Evolutionary conservation across 2,113 vertebrate genomes (phyloP), one percentile per base, ranked within the genome.

Genomic region (Candoia aspera): DNA sequence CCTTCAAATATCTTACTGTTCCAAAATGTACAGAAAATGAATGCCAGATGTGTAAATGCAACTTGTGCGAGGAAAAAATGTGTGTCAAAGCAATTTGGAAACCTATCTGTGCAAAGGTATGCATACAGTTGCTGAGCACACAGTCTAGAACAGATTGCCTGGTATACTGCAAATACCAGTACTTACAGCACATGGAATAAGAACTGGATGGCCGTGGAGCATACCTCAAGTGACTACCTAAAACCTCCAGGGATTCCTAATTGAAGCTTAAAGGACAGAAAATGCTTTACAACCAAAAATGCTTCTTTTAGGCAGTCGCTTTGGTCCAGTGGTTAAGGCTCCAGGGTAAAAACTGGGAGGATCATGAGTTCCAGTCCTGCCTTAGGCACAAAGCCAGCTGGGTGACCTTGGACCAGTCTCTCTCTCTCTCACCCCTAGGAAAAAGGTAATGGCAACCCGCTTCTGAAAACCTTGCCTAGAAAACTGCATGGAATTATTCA

Each of bases 31-130:
- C 24, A 15, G 21, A 37, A 21, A 12, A 33, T 19, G 12, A 54
- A 42, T 21, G 84, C 84, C 46, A 84, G 68, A 89, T 62, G 29
- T 42, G 64, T 73, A 93, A 87, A 90, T 60, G 29, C 53, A 88
- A 60, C 68, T 54, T n/a, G 92, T 83, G 89, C 19, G 86, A 84
- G 68, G 58, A 58, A 88, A 2, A n/a, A 46, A 91, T 49, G 53
- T 49, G 24, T 88, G 68, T 68, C 86, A 84, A 91, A 88, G 46
- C 86, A 64, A 91, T 88, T 68, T 84, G 57, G n/a, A 88, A 88
- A 91, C 58, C 84, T 86, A 90, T 84, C 86, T 84, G 86, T 64
- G 92, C 90, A 88, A 55, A 57, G 57, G 86, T 84, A 84, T 84
- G 68, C 58, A 91, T 64, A 86, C 86, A 58, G 68, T 84, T 62